Percentiles rank a stretch among this genome's conserved stretches.
Evolutionary conservation across 1,140 invertebrate species (phyloP).

Genomic region (Drosophila punjabiensis): DNA sequence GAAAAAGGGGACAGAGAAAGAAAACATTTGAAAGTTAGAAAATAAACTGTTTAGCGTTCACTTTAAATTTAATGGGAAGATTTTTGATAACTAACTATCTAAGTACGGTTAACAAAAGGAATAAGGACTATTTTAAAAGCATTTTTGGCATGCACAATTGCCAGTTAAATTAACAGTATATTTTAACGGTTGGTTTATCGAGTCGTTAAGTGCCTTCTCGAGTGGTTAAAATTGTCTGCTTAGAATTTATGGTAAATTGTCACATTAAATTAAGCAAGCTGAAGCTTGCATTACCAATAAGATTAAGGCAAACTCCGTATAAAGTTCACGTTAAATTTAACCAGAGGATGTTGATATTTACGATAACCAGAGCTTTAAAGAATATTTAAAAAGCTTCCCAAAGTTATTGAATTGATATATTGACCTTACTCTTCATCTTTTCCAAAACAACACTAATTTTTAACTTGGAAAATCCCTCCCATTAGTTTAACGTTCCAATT

Average conservation of each 20-base stretch:
- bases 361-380: background rate
- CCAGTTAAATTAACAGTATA: background rate
- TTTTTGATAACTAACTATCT: background rate
- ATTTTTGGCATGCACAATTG: background rate
- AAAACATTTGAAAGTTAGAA: background rate
- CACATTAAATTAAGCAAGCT: no score
- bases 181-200: background rate
- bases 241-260: background rate
- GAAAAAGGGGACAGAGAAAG: slow-evolving; percentile 1
- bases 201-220: background rate
- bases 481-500: background rate
- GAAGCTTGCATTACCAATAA: background rate
- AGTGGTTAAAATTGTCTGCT: no score
- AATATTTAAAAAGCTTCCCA: background rate
- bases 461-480: background rate
- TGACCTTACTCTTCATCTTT: background rate
- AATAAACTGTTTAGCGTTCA: background rate
- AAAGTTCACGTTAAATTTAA: background rate
- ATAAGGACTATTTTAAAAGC: no score
- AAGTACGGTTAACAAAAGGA: no score
- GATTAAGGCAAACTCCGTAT: background rate
- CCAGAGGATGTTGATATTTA: background rate
- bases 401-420: background rate
- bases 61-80: background rate
- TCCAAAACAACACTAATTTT: background rate